Base-by-base conservation (phyloP, 1,140 invertebrate species). In the Listronotus oregonensis region DNA sequence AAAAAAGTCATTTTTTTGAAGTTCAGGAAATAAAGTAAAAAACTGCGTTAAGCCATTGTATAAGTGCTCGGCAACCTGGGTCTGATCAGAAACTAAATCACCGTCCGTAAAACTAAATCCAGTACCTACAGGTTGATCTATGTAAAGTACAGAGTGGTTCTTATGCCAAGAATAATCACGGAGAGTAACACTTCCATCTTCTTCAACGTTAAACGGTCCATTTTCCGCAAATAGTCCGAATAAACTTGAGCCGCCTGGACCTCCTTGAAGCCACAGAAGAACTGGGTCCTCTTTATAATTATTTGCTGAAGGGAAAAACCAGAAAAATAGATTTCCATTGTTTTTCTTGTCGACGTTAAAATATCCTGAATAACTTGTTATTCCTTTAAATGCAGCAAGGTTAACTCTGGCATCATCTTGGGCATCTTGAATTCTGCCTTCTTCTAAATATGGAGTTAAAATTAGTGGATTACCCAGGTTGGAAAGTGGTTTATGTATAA, bases 111-210 rank as follows among this genome's bases (percentile, higher is more conserved):
- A 90, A 78, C 89, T 91, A 73, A 84, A 91, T 1, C 90, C 89
- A 40, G 90, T 88, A 11, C 90, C 90, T 11, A 93, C 92, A 5
- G 93, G 93, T 77, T 92, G 93, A 75, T 95, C 93, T 51, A 95
- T 89, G 72, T 91, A 95, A 2, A 95, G 75, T 59, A 95, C 76
- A 60, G 88, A 88, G 73, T 91, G 89, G 31, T 84, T 85, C 18
- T 34, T 46, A 6, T 60, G 57, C 70, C 70, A 71, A 0, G 90
- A 86, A 64, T 87, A 85, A 66, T 85, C 80, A 40, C 86, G 79
- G 68, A 77, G 77, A 69, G 79, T 72, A 2, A 89, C 15, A 6
- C 60, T 60, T 17, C 67, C 58, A 49, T 73, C 77, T 77, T 65
- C 78, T 74, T 78, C 79, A 6, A 84, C 78, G 34, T 73, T 72